Conservation (phyloP, 2,797 vertebrate species). For the Cyprinella venusta region DNA sequence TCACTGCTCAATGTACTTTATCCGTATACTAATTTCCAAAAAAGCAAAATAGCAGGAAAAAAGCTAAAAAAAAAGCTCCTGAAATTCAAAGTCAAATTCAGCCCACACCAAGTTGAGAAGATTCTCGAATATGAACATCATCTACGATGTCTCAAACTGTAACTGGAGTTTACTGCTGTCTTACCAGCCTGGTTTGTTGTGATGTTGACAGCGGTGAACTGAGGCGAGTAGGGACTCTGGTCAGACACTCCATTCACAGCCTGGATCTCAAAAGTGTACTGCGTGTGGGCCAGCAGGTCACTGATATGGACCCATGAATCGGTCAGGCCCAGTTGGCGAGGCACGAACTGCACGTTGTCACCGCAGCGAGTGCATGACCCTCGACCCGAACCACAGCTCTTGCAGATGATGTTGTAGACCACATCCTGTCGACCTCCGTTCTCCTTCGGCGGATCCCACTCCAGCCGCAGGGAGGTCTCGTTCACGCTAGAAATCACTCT, state of each 20-base stretch:
- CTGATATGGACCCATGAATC: constrained; percentile 86
- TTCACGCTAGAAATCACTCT: constrained; percentile 94
- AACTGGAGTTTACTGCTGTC: constrained; percentile 48
- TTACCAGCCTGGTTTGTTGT: constrained; percentile 98
- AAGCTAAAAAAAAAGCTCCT: neutral
- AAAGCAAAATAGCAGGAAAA: neutral
- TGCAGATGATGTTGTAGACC: constrained; percentile 96
- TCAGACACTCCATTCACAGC: constrained; percentile 93
- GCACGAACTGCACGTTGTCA: constrained; percentile 91
- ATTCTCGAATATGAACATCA: neutral
- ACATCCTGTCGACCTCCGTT: constrained; percentile 89
- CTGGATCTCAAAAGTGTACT: constrained; percentile 96
- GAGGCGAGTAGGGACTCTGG: constrained; percentile 91
- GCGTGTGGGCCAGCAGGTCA: constrained; percentile 92
- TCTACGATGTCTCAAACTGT: neutral
- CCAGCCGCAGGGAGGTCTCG: constrained; percentile 90
- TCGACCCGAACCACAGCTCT: constrained; percentile 88
- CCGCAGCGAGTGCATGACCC: constrained; percentile 91
- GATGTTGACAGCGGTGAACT: constrained; percentile 90
- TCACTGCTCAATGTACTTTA: neutral
- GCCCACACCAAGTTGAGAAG: neutral
- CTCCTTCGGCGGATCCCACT: constrained; percentile 87
- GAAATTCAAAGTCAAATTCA: neutral
- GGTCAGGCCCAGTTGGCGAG: constrained; percentile 90
- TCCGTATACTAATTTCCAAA: neutral